Conservation (phyloP, 2,797 vertebrate species). For the Phyllotis vaccarum region DNA sequence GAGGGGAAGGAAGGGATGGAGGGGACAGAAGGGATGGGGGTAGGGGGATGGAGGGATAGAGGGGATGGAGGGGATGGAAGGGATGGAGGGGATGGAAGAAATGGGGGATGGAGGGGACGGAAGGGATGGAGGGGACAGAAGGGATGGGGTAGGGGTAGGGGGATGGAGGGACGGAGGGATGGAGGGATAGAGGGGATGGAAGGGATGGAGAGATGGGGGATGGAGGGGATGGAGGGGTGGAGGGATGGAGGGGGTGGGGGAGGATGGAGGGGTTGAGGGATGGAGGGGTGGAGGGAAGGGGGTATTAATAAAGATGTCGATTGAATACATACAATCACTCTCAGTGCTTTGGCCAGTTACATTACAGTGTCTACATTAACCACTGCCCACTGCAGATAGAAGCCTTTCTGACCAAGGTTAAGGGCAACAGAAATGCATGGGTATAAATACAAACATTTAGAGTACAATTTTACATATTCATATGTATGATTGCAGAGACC, state of each 20-base stretch:
- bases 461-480: background rate
- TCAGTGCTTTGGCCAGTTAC: background rate
- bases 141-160: too few species aligned
- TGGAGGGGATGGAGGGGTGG: too few species aligned
- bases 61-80: background rate
- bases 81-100: background rate
- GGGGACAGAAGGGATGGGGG: too few species aligned
- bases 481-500: background rate
- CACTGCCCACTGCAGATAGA: background rate
- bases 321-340: background rate
- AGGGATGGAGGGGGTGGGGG: background rate
- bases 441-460: background rate
- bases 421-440: background rate
- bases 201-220: background rate
- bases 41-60: background rate
- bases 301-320: background rate
- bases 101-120: background rate
- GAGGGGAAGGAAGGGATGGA: background rate
- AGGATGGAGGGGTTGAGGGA: background rate
- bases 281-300: background rate
- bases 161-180: background rate
- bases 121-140: background rate
- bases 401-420: background rate
- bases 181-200: background rate
- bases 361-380: background rate